Evolutionary conservation across 2,888 invertebrate genomes (phyloP), one percentile per base, ranked within the genome.

Genomic region (Pammene fasciana): DNA sequence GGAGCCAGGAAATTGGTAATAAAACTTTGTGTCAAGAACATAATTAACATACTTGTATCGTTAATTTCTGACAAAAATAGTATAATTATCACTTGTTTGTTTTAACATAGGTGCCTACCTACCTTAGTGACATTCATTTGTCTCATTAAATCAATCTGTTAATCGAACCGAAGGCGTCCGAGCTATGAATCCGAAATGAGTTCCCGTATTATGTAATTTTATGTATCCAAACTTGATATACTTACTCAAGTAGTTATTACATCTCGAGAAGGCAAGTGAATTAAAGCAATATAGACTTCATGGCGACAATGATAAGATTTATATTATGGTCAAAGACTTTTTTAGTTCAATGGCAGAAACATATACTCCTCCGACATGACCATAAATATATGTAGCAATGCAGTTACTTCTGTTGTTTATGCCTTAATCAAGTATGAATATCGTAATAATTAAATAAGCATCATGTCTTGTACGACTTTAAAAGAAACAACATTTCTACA

Each of bases 121-220:
- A 26, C 11, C 9, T n/a, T 59, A 43, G 9, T 46, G 46, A 10
- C 38, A 66, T 26, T 43, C 8, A 43, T 26, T 48, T 10, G 43
- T 52, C 34, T 56, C 38, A 48, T 48, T 48, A 50, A 41, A 45
- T 60, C 43, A 60, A 52, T 8, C 4, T 10, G 18, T 59, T 41
- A 50, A 64, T 45, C 41, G 50, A 10, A 57, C n/a, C 26, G 9
- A 52, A n/a, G n/a, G n/a, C n/a, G n/a, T n/a, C 26, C 26, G 10
- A 59, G 52, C 50, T 52, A 18, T 64, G 68, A 68, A 68, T 68
- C 57, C 36, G 36, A 52, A 68, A 68, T 64, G 11, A 68, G 50
- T 68, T 65, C 57, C 52, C 57, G 64, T 57, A 36, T 62, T 46
- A 16, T 45, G 13, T 43, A 43, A 26, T 52, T n/a, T 36, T 50